A percentile compares a stretch with the other conserved stretches of the same genome.
These are phyloP conservation scores for Pyralis farinalis DNA, from an alignment of 2,888 invertebrate genomes.

Conservation along the genomic window DNA sequence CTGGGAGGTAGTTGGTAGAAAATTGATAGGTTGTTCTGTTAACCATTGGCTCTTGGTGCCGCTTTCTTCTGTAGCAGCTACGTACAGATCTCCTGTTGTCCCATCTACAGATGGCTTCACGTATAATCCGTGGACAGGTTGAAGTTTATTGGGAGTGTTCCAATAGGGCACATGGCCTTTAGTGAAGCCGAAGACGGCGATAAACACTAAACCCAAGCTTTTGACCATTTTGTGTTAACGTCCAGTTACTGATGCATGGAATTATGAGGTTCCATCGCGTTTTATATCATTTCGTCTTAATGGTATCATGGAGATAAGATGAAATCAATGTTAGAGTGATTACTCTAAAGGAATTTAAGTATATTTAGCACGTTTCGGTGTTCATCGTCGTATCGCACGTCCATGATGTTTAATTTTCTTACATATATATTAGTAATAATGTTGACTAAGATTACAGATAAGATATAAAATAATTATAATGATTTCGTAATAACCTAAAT, in stretches of 20 bases:
- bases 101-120: conserved; percentile 67
- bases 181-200: conserved; percentile 19
- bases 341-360: conserved; percentile 1
- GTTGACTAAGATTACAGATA: no score
- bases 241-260: conserved; percentile 3
- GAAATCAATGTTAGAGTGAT: not conserved
- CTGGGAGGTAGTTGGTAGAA: conserved; percentile 41
- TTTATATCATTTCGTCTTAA: conserved; percentile 4
- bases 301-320: not conserved
- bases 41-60: conserved; percentile 64
- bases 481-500: not conserved
- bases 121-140: conserved; percentile 66
- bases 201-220: conserved; percentile 10
- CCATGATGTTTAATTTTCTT: not conserved
- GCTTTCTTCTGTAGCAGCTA: conserved; percentile 66
- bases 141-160: conserved; percentile 42
- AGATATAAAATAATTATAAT: no score
- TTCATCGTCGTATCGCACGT: conserved; percentile 2
- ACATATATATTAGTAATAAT: no score
- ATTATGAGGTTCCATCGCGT: not conserved
- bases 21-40: conserved; percentile 60
- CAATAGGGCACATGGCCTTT: conserved; percentile 39
- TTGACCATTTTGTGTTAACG: conserved; percentile 20
- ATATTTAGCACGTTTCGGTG: conserved; percentile 15
- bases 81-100: conserved; percentile 66